Percentiles rank a stretch among this genome's conserved stretches.
Conservation (phyloP, 1,140 invertebrate species). For the Drosophila rhopaloa region DNA sequence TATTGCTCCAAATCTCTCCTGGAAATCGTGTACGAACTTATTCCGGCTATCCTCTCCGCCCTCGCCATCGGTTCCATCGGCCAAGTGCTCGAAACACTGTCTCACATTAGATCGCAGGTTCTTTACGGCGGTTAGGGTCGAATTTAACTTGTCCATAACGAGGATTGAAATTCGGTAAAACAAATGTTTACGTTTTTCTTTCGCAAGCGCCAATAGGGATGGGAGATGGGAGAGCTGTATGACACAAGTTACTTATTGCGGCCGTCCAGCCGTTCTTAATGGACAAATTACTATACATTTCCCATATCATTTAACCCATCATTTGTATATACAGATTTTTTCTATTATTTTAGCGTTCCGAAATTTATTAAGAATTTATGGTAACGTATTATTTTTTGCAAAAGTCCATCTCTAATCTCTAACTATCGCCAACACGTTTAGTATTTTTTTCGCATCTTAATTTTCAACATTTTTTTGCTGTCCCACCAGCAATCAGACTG, state of each 20-base stretch:
- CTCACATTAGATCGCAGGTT: slow-evolving; percentile 92
- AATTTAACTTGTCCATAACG: slow-evolving; percentile 89
- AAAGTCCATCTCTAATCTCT: neutral
- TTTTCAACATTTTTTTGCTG: slow-evolving; percentile 9
- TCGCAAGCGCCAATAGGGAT: slow-evolving; percentile 33
- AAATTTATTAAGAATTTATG: no score
- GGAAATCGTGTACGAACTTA: slow-evolving; percentile 92
- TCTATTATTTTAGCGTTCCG: no score
- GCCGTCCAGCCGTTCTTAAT: no score
- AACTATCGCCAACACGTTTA: neutral
- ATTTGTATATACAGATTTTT: no score
- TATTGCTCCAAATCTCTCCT: slow-evolving; percentile 90
- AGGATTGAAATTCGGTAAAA: neutral
- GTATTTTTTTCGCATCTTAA: slow-evolving; percentile 10
- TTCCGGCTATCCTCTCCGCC: slow-evolving; percentile 91
- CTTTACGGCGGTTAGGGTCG: slow-evolving; percentile 90
- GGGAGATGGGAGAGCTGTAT: neutral
- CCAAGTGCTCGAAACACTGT: slow-evolving; percentile 91
- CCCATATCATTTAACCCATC: no score
- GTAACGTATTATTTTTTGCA: neutral
- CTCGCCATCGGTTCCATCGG: slow-evolving; percentile 91
- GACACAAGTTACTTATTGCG: no score
- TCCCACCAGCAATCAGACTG: slow-evolving; percentile 3
- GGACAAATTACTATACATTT: no score
- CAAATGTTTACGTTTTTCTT: slow-evolving; percentile 12